Conservation (phyloP, 2,113 vertebrate genomes). For the Pyrgilauda ruficollis region DNA sequence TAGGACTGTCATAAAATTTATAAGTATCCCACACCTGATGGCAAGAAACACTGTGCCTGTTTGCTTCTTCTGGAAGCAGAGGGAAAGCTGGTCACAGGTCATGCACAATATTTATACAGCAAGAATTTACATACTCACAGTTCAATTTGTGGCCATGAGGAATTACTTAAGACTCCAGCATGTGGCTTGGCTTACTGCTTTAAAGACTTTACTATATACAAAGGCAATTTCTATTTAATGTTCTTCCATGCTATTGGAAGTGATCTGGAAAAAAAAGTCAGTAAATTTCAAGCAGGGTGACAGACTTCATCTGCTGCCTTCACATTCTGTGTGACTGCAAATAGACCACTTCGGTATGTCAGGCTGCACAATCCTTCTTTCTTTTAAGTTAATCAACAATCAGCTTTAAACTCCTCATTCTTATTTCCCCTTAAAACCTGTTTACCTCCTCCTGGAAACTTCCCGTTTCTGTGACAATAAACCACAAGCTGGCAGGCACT, state of each 20-base stretch:
- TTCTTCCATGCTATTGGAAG: background rate
- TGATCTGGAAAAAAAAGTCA: background rate
- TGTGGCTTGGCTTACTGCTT: background rate
- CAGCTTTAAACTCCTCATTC: background rate
- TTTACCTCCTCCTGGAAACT: background rate
- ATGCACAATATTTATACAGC: accelerated
- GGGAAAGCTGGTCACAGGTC: background rate
- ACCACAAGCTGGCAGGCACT: background rate
- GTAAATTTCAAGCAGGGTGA: background rate
- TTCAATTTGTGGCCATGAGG: no score
- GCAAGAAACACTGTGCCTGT: background rate
- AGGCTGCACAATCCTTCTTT: background rate
- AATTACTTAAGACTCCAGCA: background rate
- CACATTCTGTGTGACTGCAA: background rate
- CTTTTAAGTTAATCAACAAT: background rate
- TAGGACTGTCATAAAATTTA: accelerated
- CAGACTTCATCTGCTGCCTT: background rate
- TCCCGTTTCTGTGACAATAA: background rate
- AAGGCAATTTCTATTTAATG: background rate
- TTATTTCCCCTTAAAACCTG: background rate
- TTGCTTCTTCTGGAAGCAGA: background rate
- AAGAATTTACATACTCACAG: background rate
- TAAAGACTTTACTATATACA: background rate
- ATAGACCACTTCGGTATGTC: background rate
- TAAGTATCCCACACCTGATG: background rate